These are phyloP conservation scores for Pachymerium ferrugineum DNA, from an alignment of 2,888 invertebrate genomes.

Conservation along the genomic window DNA sequence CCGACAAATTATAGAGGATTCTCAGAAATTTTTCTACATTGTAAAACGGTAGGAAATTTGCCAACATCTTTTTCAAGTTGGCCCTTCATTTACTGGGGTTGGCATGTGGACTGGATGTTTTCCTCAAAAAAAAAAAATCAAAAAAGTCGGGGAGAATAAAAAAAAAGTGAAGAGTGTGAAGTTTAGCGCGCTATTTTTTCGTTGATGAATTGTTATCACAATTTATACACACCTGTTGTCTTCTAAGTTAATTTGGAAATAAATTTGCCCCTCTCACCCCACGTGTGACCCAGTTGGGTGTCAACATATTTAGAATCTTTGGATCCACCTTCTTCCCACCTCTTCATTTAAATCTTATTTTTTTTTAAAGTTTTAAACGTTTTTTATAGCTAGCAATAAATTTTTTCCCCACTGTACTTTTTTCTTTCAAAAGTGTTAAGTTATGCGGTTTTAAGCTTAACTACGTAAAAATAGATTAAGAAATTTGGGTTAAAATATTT, in stretches of 20 bases:
- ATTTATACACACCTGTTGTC: conserved; percentile 13
- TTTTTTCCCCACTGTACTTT: too few species aligned
- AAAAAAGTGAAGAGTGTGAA: too few species aligned
- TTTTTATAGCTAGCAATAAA: background rate
- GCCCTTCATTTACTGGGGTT: background rate
- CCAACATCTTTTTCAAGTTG: too few species aligned
- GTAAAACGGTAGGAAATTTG: too few species aligned
- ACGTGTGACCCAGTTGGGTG: background rate
- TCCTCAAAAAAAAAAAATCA: background rate
- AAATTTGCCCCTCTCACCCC: background rate
- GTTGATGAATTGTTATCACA: background rate
- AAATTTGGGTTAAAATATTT: background rate
- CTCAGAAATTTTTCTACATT: too few species aligned
- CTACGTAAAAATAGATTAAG: too few species aligned
- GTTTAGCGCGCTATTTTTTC: conserved; percentile 13
- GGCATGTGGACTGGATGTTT: background rate
- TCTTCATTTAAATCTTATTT: conserved; percentile 8
- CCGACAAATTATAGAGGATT: background rate
- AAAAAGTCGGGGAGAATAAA: background rate
- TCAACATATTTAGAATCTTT: conserved; percentile 6
- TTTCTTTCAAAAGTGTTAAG: background rate
- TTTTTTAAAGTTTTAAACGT: background rate
- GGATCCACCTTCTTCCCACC: background rate
- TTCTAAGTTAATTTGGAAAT: background rate
- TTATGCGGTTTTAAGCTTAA: background rate